Evolutionary conservation across 2,888 invertebrate species (phyloP).

Genomic region (Drosophila nr. medialis): DNA sequence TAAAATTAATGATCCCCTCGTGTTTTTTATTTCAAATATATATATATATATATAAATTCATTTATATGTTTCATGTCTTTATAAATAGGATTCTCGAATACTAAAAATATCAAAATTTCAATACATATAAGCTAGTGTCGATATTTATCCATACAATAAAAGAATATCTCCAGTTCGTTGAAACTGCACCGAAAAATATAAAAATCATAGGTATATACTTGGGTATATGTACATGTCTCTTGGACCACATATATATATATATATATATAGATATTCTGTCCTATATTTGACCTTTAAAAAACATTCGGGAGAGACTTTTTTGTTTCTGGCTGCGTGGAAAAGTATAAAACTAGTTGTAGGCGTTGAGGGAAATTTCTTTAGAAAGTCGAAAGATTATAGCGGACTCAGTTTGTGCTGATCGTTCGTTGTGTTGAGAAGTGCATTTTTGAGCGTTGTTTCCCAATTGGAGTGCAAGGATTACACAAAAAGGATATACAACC

Average conservation of each 20-base stretch:
- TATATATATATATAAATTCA: constrained; percentile 1
- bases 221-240: constrained; percentile 8
- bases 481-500: constrained; percentile 44
- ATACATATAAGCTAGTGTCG: constrained; percentile 46
- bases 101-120: constrained; percentile 23
- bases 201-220: constrained; percentile 34
- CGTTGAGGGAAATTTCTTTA: constrained; percentile 70
- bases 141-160: constrained; percentile 32
- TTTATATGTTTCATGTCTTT: constrained; percentile 8
- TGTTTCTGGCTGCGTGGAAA: constrained; percentile 58
- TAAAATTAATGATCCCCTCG: constrained; percentile 57
- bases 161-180: constrained; percentile 31
- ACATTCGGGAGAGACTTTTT: constrained; percentile 51
- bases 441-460: constrained; percentile 20
- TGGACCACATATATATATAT: too few relatives aligned
- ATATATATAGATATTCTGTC: constrained; percentile 51
- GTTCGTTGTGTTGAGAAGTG: constrained; percentile 70
- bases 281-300: constrained; percentile 74
- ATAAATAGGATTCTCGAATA: constrained; percentile 28
- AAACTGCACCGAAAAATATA: constrained; percentile 28
- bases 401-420: constrained; percentile 64
- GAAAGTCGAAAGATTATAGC: constrained; percentile 49
- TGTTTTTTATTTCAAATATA: constrained; percentile 14
- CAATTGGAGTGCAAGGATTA: constrained; percentile 39
- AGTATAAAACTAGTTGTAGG: constrained; percentile 73